Percentiles rank a stretch among this genome's conserved stretches.
Evolutionary conservation across 2,797 vertebrate genomes (phyloP).

Genomic region (Simalia tracyae): DNA sequence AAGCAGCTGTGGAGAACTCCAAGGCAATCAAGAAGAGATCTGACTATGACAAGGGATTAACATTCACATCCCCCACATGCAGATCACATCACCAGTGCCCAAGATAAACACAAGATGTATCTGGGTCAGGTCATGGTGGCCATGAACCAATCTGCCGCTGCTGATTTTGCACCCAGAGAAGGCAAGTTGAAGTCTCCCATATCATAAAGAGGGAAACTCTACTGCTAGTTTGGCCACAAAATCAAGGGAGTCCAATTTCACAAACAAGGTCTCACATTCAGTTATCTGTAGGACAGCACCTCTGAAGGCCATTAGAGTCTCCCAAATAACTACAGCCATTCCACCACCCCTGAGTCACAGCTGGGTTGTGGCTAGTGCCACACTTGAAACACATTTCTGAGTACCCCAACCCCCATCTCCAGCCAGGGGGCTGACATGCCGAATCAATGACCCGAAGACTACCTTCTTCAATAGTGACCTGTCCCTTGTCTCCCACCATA

Average conservation of each 20-base stretch:
- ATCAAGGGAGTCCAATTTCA: neutral
- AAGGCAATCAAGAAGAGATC: neutral
- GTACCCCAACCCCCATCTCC: neutral
- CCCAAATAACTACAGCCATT: neutral
- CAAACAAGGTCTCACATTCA: neutral
- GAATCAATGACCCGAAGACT: neutral
- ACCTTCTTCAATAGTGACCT: neutral
- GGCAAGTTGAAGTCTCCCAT: neutral
- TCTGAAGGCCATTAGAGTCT: neutral
- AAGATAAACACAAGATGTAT: neutral
- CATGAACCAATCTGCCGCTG: neutral
- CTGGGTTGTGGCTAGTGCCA: neutral
- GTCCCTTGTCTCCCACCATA: neutral
- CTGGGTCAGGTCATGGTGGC: neutral
- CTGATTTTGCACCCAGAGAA: neutral
- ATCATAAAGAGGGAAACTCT: neutral
- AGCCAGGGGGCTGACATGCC: neutral
- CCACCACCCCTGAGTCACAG: neutral
- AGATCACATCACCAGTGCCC: neutral
- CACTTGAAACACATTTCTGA: neutral
- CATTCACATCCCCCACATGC: neutral
- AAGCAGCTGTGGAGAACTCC: neutral
- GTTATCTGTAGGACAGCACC: neutral
- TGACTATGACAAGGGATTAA: neutral
- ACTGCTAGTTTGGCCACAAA: neutral